Evolutionary conservation across 1,140 invertebrate genomes (phyloP), one percentile per base, ranked within the genome.

Genomic region (Steinernema khuongi): DNA sequence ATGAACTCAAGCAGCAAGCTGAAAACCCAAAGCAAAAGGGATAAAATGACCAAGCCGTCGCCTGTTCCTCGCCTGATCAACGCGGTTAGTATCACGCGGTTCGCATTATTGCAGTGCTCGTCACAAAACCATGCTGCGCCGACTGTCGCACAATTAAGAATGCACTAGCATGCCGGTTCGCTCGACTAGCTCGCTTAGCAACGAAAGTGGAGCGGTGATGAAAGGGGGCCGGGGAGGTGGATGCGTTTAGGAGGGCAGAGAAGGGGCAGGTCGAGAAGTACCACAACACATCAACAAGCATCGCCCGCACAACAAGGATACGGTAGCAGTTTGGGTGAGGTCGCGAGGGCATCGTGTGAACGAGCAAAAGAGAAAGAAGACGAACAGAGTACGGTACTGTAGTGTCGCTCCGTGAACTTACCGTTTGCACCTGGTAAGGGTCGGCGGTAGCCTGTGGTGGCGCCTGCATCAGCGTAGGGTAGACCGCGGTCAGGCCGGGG

Each of bases 371-470:
- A 77, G 29, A 19, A 18, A 77, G 33, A 31, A 32, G 29, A 70
- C 60, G 26, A 41, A 50, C 18, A 77, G 18, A 36, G 30, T 31
- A 78, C 28, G 31, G 41, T 18, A 32, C 19, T 77, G 50, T 41
- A 17, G 70, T 76, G 1, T 79, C 22, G 50, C 30, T 28, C 26
- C 17, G 76, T 69, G 28, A 77, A 79, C 79, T 72, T 80, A 79
- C 78, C 33, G 75, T 78, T 33, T 79, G 79, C 28, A 79, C 79
- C 68, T 79, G 76, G 36, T 77, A 79, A 17, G 77, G 79, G 50
- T 79, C 77, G 60, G 72, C 66, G n/a, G n/a, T n/a, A n/a, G n/a
- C n/a, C 17, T 29, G 60, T n/a, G 36, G 71, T 1, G 76, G 30
- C 17, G 76, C 50, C 50, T 60, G 78, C 22, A 79, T 74, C 22